phyloP scores from a whole-genome alignment of 2,888 invertebrate genomes.

The Drosophila incognita region DNA sequence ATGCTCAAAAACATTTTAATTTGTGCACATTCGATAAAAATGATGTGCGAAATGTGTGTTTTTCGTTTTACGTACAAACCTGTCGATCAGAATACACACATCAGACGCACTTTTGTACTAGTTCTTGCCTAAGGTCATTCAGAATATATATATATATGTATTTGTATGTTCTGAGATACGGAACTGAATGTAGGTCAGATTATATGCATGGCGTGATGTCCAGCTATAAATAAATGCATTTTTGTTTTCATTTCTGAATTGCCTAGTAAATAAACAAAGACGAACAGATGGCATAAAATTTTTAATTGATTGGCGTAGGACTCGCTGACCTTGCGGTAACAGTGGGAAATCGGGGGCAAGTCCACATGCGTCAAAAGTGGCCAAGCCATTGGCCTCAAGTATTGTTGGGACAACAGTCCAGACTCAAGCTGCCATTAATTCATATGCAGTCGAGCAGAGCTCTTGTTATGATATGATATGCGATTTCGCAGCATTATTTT shows the following conservation, averaged over 20 bases:
- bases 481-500: slow-evolving; percentile 3
- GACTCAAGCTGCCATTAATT: slow-evolving; percentile 35
- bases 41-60: slow-evolving; percentile 36
- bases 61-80: slow-evolving; percentile 51
- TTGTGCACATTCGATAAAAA: slow-evolving; percentile 46
- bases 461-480: slow-evolving; percentile 19
- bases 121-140: slow-evolving; percentile 59
- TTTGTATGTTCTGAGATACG: slow-evolving; percentile 42
- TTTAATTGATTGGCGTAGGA: slow-evolving; percentile 37
- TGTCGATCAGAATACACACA: slow-evolving; percentile 54
- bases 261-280: slow-evolving; percentile 60
- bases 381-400: slow-evolving; percentile 48
- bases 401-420: slow-evolving; percentile 31
- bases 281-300: slow-evolving; percentile 37
- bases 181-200: slow-evolving; percentile 71
- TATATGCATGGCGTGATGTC: slow-evolving; percentile 52
- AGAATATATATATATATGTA: not conserved
- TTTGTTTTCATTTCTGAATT: slow-evolving; percentile 59
- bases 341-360: slow-evolving; percentile 48
- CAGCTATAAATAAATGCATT: slow-evolving; percentile 68
- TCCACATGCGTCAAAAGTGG: slow-evolving; percentile 34
- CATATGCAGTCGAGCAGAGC: slow-evolving; percentile 30
- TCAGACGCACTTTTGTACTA: slow-evolving; percentile 21
- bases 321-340: slow-evolving; percentile 55
- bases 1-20: slow-evolving; percentile 70